A percentile compares a stretch with the other conserved stretches of the same genome.
These are phyloP conservation scores for Drosophila setifemur DNA, from an alignment of 1,140 invertebrate species.

Conservation along the genomic window DNA sequence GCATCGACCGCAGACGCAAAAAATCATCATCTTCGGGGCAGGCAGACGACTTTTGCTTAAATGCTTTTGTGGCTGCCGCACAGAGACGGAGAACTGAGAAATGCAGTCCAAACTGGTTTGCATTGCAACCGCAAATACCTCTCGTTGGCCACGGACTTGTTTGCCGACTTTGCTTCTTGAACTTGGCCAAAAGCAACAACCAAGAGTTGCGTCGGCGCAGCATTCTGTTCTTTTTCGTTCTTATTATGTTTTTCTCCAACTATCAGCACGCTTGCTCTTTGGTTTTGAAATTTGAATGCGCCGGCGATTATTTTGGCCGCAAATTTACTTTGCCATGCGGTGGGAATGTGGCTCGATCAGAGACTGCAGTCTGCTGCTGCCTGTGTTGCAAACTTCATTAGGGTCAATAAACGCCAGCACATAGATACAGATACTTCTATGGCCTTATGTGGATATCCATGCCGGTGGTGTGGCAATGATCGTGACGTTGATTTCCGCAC, in stretches of 20 bases:
- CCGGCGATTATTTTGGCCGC: conserved; percentile 42
- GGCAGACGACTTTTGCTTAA: conserved; percentile 53
- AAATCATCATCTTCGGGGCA: too few species aligned
- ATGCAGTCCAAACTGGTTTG: conserved; percentile 65
- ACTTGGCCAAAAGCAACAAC: conserved; percentile 65
- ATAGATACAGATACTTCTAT: conserved; percentile 24
- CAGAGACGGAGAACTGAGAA: conserved; percentile 19
- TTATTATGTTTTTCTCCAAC: conserved; percentile 27
- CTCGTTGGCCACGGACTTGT: conserved; percentile 20
- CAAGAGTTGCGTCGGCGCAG: conserved; percentile 38
- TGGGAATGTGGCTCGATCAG: neutral
- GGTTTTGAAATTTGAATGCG: conserved; percentile 67
- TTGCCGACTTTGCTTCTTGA: conserved; percentile 56
- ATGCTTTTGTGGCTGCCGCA: conserved; percentile 61
- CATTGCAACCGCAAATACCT: conserved; percentile 34
- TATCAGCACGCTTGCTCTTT: conserved; percentile 44
- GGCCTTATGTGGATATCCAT: conserved; percentile 10
- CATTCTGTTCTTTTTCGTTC: conserved; percentile 28
- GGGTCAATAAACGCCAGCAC: conserved; percentile 73
- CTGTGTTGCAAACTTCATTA: conserved; percentile 58
- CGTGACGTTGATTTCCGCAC: conserved; percentile 38
- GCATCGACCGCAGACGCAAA: conserved; percentile 42
- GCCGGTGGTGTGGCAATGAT: conserved; percentile 21
- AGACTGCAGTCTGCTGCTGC: neutral
- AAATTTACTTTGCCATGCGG: conserved; percentile 12